These are phyloP conservation scores for Apeira syringaria DNA, from an alignment of 2,888 invertebrate species.

Conservation along the genomic window DNA sequence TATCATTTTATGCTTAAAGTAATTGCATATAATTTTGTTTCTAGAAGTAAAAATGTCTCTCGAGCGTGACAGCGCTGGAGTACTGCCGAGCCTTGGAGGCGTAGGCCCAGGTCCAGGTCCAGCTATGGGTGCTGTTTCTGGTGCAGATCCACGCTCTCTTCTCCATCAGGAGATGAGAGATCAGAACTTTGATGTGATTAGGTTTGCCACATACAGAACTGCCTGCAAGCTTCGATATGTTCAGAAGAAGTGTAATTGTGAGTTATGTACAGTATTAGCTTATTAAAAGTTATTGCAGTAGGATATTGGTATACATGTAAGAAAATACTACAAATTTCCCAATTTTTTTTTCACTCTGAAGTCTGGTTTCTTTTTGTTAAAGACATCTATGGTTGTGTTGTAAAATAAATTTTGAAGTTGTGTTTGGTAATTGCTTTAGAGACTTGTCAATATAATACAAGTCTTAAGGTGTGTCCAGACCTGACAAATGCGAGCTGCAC, in stretches of 20 bases:
- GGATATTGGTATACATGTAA: too few species aligned
- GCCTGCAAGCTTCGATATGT: constrained; percentile 98
- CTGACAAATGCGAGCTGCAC: too few species aligned
- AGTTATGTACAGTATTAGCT: constrained; percentile 64
- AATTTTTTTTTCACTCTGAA: too few species aligned
- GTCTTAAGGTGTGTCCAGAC: too few species aligned
- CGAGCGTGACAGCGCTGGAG: constrained; percentile 65
- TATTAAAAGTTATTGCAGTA: too few species aligned
- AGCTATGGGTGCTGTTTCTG: constrained; percentile 32
- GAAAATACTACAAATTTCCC: too few species aligned
- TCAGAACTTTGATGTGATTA: constrained; percentile 97
- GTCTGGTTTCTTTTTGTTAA: too few species aligned
- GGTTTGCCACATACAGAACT: constrained; percentile 98
- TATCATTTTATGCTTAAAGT: too few species aligned
- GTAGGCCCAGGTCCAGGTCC: constrained; percentile 36
- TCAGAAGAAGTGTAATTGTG: constrained; percentile 98
- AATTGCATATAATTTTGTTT: constrained; percentile 4
- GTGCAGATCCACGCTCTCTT: constrained; percentile 88
- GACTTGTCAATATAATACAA: too few species aligned
- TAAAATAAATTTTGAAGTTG: too few species aligned
- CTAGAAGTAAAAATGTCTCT: constrained; percentile 55
- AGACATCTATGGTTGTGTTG: too few species aligned
- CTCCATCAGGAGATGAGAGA: constrained; percentile 93
- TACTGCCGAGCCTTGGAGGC: constrained; percentile 49
- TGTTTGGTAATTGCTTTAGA: too few species aligned